These are phyloP conservation scores for Leptodactylus fuscus DNA, from an alignment of 2,113 vertebrate species.

Conservation along the genomic window DNA sequence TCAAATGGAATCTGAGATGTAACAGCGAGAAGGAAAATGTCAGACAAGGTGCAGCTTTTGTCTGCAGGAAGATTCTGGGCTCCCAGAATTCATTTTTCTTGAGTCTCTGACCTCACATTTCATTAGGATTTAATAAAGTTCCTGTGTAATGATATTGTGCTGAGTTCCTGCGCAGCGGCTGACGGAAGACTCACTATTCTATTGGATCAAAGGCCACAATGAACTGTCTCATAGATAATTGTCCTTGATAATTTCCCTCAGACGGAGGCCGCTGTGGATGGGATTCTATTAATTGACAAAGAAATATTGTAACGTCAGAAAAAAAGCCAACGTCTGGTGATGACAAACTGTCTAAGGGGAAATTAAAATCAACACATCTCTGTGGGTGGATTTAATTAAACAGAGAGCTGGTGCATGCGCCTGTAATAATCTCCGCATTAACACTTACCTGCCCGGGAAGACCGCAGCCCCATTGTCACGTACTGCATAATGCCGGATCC, in stretches of 20 bases:
- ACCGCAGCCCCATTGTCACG: not conserved
- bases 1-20: not conserved
- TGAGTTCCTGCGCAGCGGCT: constrained; percentile 40
- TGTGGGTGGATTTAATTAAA: constrained; percentile 60
- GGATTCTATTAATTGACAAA: constrained; percentile 51
- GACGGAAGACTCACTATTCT: constrained; percentile 22
- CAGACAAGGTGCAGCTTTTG: constrained; percentile 3
- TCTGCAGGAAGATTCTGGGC: not conserved
- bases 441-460: constrained; percentile 18
- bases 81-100: constrained; percentile 38
- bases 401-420: constrained; percentile 22
- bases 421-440: constrained; percentile 37
- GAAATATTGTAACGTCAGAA: constrained; percentile 49
- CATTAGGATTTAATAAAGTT: constrained; percentile 59
- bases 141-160: constrained; percentile 54
- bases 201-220: constrained; percentile 47
- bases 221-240: constrained; percentile 46
- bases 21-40: constrained; percentile 34
- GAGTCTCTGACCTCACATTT: constrained; percentile 52
- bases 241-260: constrained; percentile 42
- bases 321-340: constrained; percentile 37
- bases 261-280: constrained; percentile 36
- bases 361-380: constrained; percentile 61
- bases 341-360: constrained; percentile 59
- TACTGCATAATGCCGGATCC: not conserved